A percentile compares a stretch with the other conserved stretches of the same genome.
These are phyloP conservation scores for Eutolmus rufibarbis DNA, from an alignment of 2,888 invertebrate species.

Conservation along the genomic window DNA sequence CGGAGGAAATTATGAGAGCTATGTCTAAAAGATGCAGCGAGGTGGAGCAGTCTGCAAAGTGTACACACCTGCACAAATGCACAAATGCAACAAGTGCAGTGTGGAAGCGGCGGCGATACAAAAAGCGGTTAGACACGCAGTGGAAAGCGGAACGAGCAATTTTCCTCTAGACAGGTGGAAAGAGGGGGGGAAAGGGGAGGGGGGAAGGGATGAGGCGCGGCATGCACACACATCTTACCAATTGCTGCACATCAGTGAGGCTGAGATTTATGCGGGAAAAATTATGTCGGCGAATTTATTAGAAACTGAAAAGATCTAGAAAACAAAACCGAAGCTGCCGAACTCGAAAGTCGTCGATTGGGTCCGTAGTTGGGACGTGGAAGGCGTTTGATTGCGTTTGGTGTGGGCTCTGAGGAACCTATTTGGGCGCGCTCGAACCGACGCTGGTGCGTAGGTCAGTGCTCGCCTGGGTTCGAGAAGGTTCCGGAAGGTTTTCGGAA, in stretches of 20 bases:
- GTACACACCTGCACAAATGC: not conserved
- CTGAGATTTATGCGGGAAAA: conserved; percentile 22
- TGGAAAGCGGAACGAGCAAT: conserved; percentile 38
- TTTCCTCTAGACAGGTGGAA: not conserved
- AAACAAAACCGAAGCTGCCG: not conserved
- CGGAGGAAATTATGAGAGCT: not conserved
- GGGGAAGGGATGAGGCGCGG: not conserved
- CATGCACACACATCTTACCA: not conserved
- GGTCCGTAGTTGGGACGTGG: not conserved
- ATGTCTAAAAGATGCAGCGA: not conserved
- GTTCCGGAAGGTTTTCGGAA: not conserved
- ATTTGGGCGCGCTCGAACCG: not conserved
- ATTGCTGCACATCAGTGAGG: conserved; percentile 4
- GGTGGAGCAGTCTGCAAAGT: not conserved
- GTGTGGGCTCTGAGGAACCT: not conserved
- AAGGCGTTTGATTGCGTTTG: not conserved
- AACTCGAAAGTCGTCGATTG: not conserved
- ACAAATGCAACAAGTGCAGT: conserved; percentile 20
- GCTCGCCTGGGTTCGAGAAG: not conserved
- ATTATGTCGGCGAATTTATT: conserved; percentile 8
- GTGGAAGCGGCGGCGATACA: not conserved
- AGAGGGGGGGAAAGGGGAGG: not conserved
- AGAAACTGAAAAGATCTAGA: conserved; percentile 17
- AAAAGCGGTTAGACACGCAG: not conserved
- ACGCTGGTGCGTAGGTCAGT: not conserved